phyloP scores from a whole-genome alignment of 2,888 invertebrate species.

The Nudaria mundana region DNA sequence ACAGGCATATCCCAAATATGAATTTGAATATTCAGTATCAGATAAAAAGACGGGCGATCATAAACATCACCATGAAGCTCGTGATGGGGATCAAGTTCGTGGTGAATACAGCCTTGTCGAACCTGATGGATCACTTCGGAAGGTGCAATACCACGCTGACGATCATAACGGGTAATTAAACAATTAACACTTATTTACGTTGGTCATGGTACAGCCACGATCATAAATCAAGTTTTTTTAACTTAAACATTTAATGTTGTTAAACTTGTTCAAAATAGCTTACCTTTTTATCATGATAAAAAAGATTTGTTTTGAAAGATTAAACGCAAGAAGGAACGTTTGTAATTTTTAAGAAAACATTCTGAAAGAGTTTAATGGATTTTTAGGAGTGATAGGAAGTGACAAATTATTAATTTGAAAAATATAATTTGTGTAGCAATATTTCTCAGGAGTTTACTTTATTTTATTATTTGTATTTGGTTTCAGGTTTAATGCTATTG shows the following conservation, averaged over 20 bases:
- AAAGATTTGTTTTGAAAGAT: too few relatives aligned
- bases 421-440: background rate
- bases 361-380: too few relatives aligned
- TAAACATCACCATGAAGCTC: constrained; percentile 75
- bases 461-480: background rate
- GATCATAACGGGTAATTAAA: constrained; percentile 75
- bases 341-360: too few relatives aligned
- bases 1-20: constrained; percentile 80
- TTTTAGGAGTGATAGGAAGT: too few relatives aligned
- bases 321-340: too few relatives aligned
- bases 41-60: constrained; percentile 81
- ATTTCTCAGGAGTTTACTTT: background rate
- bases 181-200: constrained; percentile 19
- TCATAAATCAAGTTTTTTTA: constrained; percentile 21
- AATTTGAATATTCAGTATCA: constrained; percentile 81
- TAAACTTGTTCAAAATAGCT: too few relatives aligned
- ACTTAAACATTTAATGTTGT: constrained; percentile 8
- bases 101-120: constrained; percentile 81
- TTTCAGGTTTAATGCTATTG: constrained; percentile 80
- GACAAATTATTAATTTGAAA: background rate
- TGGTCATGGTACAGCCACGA: constrained; percentile 19
- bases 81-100: constrained; percentile 80
- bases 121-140: constrained; percentile 79
- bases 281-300: too few relatives aligned
- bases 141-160: constrained; percentile 81